Evolutionary conservation across 92 coral and sea anemone genomes (phyloP).

Genomic region (Epizoanthus rinbou): DNA sequence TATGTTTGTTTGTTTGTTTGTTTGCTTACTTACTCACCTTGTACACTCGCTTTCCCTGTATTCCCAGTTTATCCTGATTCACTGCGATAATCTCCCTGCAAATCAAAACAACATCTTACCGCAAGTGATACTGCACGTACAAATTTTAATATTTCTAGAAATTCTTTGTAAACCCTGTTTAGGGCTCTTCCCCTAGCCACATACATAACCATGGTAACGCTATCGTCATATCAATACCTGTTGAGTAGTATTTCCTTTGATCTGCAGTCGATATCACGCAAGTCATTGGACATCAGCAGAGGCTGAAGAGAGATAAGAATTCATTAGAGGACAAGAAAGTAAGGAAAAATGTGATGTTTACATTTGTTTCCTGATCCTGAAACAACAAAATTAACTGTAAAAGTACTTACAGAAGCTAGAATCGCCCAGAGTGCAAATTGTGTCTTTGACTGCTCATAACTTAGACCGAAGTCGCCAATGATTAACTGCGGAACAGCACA

Average conservation of each 20-base stretch:
- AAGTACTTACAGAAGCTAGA: conserved; percentile 84
- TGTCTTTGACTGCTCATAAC: conserved; percentile 86
- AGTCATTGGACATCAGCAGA: conserved; percentile 92
- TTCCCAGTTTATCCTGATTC: conserved; percentile 88
- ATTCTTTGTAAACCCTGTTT: no score
- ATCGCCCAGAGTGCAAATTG: conserved; percentile 99
- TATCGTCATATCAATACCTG: conserved; percentile 54
- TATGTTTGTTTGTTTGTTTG: neutral
- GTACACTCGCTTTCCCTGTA: conserved; percentile 86
- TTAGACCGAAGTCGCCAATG: conserved; percentile 91
- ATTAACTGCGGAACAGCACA: conserved; percentile 59
- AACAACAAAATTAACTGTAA: neutral
- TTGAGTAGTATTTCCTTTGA: conserved; percentile 87
- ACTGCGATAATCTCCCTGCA: conserved; percentile 92
- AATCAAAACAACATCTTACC: neutral
- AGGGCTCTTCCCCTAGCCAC: no score
- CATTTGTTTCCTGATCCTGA: neutral
- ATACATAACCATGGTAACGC: neutral
- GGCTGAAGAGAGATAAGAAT: conserved; percentile 61
- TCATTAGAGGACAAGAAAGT: neutral
- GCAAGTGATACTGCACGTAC: neutral
- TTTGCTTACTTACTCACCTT: conserved; percentile 53
- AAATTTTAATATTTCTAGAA: no score
- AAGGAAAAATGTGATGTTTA: no score
- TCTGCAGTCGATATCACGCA: conserved; percentile 77